A percentile compares a stretch with the other conserved stretches of the same genome.
These are phyloP conservation scores for Achatina immaculata DNA, from an alignment of 1,140 invertebrate genomes.

Conservation along the genomic window DNA sequence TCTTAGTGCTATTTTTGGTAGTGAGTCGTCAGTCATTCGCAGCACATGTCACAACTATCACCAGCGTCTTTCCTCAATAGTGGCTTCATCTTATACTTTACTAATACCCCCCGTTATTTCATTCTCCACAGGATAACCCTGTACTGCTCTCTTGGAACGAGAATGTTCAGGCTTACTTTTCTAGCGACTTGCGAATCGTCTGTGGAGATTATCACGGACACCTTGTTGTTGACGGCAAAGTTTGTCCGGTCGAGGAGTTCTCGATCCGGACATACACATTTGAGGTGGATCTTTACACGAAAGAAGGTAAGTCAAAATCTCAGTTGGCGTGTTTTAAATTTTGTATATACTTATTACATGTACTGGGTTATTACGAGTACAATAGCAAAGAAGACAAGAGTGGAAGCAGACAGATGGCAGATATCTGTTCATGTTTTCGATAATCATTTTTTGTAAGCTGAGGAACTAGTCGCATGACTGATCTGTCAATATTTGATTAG, in stretches of 20 bases:
- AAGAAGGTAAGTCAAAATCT: slow-evolving; percentile 60
- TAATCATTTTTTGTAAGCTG: too few species aligned
- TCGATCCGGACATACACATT: slow-evolving; percentile 63
- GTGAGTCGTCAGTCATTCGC: too few species aligned
- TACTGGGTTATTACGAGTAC: too few species aligned
- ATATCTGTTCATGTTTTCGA: too few species aligned
- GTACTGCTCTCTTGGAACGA: slow-evolving; percentile 55
- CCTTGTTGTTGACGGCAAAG: slow-evolving; percentile 53
- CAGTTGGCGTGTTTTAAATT: slow-evolving; percentile 21
- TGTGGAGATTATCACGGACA: slow-evolving; percentile 58
- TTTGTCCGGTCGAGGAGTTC: slow-evolving; percentile 58
- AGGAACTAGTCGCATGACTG: too few species aligned
- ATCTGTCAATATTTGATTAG: too few species aligned
- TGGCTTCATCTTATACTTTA: not conserved
- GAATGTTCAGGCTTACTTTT: slow-evolving; percentile 48
- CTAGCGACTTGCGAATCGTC: slow-evolving; percentile 50
- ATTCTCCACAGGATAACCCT: slow-evolving; percentile 51
- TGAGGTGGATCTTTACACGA: slow-evolving; percentile 62
- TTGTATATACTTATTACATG: not conserved
- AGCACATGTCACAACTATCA: too few species aligned
- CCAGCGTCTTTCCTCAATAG: too few species aligned
- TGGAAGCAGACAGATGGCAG: too few species aligned
- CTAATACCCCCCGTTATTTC: not conserved
- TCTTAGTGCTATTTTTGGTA: too few species aligned
- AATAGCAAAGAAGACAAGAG: too few species aligned